Evolutionary conservation across 2,888 invertebrate genomes (phyloP), one percentile per base, ranked within the genome.

Genomic region (Scaptomyza tumidula): DNA sequence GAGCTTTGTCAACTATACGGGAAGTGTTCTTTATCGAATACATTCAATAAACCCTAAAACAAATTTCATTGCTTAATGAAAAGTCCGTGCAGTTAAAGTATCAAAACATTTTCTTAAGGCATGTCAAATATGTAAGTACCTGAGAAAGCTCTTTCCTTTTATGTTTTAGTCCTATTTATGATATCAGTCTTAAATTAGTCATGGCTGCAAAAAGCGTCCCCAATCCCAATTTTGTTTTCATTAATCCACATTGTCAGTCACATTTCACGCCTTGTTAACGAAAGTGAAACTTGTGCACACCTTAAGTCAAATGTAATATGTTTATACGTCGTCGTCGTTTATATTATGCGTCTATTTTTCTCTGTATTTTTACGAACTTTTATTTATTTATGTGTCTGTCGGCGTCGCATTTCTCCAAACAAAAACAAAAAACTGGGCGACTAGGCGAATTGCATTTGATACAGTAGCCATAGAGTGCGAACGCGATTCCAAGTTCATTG

Each of bases 371-470:
- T 27, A 48, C 33, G 31, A 46, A 49, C 43, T 62, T 64, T 63
- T 85, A 73, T 85, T 81, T 85, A 85, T 85, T 85, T 81, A 43
- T 78, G 61, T 64, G 63, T 67, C 61, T 24, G 24, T 52, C 60
- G 75, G 81, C 75, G 75, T 74, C 72, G 84, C 86, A 82, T 82
- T 86, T 82, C 82, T 78, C 72, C 57, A 75, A 80, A 64, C 44
- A 79, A 61, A 58, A 62, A 58, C 59, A 55, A 61, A 56, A 62
- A 62, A 76, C 62, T 63, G 53, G 64, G 71, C 71, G 75, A 75
- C 61, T 62, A 49, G 63, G 50, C 66, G 44, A 73, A 67, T 27
- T 52, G 68, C 75, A 73, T 69, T 75, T 66, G 74, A 76, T 75
- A 70, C 54, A 59, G 61, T 29, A 29, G 29, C 29, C 6, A 33